Conservation (phyloP, 2,113 vertebrate genomes). For the Miniopterus natalensis region DNA sequence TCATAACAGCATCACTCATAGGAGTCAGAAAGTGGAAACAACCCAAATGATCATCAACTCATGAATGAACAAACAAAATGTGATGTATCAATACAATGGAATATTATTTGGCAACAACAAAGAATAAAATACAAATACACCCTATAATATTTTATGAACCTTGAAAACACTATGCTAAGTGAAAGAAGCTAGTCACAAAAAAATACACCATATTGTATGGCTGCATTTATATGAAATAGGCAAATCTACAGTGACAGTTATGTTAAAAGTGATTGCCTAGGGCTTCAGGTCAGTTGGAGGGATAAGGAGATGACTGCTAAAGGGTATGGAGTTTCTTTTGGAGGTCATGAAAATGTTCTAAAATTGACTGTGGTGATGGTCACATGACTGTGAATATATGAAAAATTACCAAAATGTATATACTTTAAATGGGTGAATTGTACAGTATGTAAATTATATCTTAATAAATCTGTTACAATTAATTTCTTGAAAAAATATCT, state of each 20-base stretch:
- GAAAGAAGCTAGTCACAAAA: constrained; percentile 8
- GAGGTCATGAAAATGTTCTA: neutral
- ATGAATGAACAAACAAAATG: neutral
- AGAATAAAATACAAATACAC: neutral
- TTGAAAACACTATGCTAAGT: neutral
- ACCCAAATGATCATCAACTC: neutral
- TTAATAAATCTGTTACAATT: neutral
- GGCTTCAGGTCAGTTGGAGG: neutral
- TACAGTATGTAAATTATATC: neutral
- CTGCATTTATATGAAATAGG: neutral
- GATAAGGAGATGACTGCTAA: neutral
- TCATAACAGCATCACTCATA: too few species aligned
- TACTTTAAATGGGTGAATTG: neutral
- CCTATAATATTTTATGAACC: neutral
- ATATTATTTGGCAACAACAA: constrained; percentile 19
- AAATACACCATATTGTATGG: neutral
- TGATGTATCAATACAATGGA: neutral
- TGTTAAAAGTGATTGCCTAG: neutral
- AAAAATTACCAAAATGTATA: neutral
- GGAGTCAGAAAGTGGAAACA: too few species aligned
- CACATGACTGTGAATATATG: neutral
- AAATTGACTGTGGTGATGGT: neutral
- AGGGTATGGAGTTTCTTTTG: neutral
- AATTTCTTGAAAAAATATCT: neutral
- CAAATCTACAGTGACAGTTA: neutral